Evolutionary conservation across 2,888 invertebrate genomes (phyloP).

Genomic region (Autographa pulchrina): DNA sequence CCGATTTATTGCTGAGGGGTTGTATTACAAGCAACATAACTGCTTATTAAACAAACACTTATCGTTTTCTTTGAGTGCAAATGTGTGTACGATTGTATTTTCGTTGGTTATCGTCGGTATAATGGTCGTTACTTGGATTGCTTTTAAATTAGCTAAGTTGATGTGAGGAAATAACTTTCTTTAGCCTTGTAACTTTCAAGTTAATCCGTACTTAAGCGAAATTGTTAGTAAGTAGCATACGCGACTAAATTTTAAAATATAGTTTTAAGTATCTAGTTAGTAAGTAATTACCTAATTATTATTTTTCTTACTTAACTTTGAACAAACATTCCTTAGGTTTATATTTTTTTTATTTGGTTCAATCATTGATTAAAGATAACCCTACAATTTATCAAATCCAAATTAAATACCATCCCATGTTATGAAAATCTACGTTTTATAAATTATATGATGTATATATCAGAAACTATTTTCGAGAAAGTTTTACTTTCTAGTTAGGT

Average conservation of each 20-base stretch:
- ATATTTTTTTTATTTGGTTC: too few relatives aligned
- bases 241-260: too few relatives aligned
- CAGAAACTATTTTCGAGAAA: constrained; percentile 13
- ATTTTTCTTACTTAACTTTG: too few relatives aligned
- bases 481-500: background rate
- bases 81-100: constrained; percentile 51
- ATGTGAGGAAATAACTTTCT: background rate
- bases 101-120: constrained; percentile 13
- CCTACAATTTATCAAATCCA: too few relatives aligned
- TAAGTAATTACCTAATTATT: too few relatives aligned
- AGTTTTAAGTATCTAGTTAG: too few relatives aligned
- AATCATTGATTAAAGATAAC: too few relatives aligned
- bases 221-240: too few relatives aligned
- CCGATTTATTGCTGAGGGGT: constrained; percentile 75
- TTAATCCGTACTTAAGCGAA: too few relatives aligned
- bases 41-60: constrained; percentile 57
- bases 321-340: too few relatives aligned
- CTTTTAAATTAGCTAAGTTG: background rate
- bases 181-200: background rate
- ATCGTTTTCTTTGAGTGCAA: constrained; percentile 60
- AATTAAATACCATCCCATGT: too few relatives aligned
- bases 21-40: constrained; percentile 55
- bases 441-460: background rate
- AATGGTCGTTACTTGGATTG: background rate
- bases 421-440: too few relatives aligned